These are phyloP conservation scores for Apteryx owenii DNA, from an alignment of 2,113 vertebrate genomes.

Conservation along the genomic window DNA sequence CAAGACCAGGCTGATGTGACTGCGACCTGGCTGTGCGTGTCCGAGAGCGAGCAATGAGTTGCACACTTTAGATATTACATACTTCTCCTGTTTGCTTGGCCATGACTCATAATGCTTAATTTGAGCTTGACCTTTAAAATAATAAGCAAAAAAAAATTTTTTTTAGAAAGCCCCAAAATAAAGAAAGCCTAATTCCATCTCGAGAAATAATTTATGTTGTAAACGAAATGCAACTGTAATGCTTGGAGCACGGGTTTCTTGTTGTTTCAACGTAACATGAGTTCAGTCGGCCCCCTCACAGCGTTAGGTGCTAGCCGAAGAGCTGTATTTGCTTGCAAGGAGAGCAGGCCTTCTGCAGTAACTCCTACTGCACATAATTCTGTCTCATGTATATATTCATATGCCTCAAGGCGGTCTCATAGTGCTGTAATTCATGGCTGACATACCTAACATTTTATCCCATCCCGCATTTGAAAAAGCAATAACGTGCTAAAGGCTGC, in stretches of 20 bases:
- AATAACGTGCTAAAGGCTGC: slow-evolving; percentile 41
- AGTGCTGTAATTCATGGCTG: slow-evolving; percentile 40
- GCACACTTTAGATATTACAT: not conserved
- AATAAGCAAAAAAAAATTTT: too few species aligned
- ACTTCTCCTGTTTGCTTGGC: not conserved
- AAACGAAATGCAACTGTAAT: not conserved
- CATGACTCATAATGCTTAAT: not conserved
- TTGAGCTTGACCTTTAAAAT: not conserved
- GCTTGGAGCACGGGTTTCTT: not conserved
- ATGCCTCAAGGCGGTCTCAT: slow-evolving; percentile 52
- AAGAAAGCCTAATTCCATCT: not conserved
- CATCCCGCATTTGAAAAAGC: slow-evolving; percentile 56
- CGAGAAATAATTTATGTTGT: not conserved
- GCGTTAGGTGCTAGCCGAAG: not conserved
- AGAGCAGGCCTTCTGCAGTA: not conserved
- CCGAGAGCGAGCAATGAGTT: too few species aligned
- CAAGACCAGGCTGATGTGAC: too few species aligned
- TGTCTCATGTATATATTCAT: slow-evolving; percentile 60
- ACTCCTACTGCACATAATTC: not conserved
- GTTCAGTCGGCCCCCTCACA: not conserved
- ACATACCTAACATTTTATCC: slow-evolving; percentile 65
- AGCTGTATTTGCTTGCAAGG: too few species aligned
- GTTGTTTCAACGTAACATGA: not conserved
- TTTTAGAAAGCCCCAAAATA: not conserved
- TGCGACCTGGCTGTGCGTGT: too few species aligned